Base-by-base conservation (phyloP, 2,797 vertebrate genomes). In the Acrocephalus scirpaceus region DNA sequence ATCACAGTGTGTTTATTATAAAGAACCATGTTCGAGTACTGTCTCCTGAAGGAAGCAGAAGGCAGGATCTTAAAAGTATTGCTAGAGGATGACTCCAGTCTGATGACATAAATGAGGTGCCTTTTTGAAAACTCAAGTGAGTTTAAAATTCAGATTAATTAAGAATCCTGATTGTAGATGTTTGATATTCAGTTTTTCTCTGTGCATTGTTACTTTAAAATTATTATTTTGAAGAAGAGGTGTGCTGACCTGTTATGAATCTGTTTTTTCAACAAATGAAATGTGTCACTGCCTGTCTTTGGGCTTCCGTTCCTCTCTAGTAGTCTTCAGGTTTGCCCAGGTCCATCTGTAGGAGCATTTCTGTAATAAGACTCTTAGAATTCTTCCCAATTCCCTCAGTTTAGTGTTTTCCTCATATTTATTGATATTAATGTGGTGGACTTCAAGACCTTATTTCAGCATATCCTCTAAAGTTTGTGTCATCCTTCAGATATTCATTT, bases 301-400 rank as follows among this genome's bases (percentile, higher is more conserved):
- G 54, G 51, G 16, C 11, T 84, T 58, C 40, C 0, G 0, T 54
- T 80, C 10, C 10, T 56, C 51, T 50, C 84, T 22, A 14, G 8
- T 10, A 60, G 36, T 56, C 10, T 65, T 69, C 27, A 60, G 6
- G 16, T 45, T 76, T 79, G 13, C 11, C 30, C 32, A 71, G 19
- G 12, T 67, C 54, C 11, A 13, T n/a, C 25, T n/a, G 9, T 27
- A 71, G 11, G 32, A 62, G 38, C 7, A 40, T 30, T 32, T 85
- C 34, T 62, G 18, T 29, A 17, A 5, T 40, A 56, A 42, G 17
- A 60, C 10, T 50, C 4, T 40, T 15, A 75, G 15, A 57, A 19
- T 67, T 71, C 23, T 74, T 81, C 21, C 11, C 15, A 53, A 3
- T 66, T 88, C 48, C 27, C n/a, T 47, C 26, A 19, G 9, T 60